These are phyloP conservation scores for Hydriomena furcata DNA, from an alignment of 2,888 invertebrate species.

Conservation along the genomic window DNA sequence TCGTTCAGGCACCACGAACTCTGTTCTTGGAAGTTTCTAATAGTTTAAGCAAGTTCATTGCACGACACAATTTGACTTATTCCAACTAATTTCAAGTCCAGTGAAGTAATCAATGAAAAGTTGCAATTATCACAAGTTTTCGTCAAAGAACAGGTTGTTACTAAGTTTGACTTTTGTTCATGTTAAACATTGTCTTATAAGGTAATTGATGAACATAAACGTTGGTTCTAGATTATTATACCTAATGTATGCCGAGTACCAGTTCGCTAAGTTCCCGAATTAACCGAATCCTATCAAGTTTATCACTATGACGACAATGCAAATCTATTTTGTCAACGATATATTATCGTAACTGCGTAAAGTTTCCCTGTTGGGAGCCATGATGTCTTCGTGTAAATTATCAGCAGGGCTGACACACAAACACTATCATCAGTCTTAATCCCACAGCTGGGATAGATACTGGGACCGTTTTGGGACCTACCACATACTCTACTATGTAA, in stretches of 20 bases:
- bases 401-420: neutral
- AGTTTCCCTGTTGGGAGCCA: conserved; percentile 13
- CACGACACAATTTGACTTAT: conserved; percentile 52
- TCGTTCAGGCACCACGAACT: conserved; percentile 59
- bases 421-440: neutral
- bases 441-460: neutral
- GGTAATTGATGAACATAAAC: too few species aligned
- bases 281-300: neutral
- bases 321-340: neutral
- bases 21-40: conserved; percentile 66
- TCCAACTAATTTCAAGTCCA: conserved; percentile 33
- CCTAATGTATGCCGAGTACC: too few species aligned
- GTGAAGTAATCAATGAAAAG: too few species aligned
- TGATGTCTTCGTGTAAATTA: conserved; percentile 10
- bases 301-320: neutral
- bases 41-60: conserved; percentile 65
- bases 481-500: too few species aligned
- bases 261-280: too few species aligned
- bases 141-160: too few species aligned
- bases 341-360: neutral
- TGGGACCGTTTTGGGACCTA: too few species aligned
- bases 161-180: too few species aligned
- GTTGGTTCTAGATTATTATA: too few species aligned
- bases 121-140: too few species aligned
- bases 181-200: too few species aligned